These are phyloP conservation scores for Galaxias olidus DNA, from an alignment of 2,797 vertebrate species.

Conservation along the genomic window DNA sequence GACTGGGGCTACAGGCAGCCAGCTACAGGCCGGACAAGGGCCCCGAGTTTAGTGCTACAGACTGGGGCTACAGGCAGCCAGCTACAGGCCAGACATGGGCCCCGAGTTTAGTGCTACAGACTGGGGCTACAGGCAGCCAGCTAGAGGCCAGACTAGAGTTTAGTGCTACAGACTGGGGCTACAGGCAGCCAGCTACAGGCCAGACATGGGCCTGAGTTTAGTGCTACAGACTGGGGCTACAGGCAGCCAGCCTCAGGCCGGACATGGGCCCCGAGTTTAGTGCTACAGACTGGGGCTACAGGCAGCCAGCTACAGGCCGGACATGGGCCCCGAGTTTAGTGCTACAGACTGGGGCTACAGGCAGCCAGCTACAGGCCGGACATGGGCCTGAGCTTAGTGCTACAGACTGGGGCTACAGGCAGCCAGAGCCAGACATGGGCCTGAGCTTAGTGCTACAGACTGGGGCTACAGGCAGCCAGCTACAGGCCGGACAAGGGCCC, in stretches of 20 bases:
- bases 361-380: no score
- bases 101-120: conserved; percentile 14
- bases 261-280: neutral
- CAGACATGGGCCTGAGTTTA: neutral
- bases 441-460: conserved; percentile 18
- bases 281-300: conserved; percentile 16
- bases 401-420: conserved; percentile 18
- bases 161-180: conserved; percentile 17
- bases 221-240: conserved; percentile 18
- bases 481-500: no score
- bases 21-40: no score
- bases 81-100: no score
- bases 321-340: neutral
- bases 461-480: neutral
- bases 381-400: neutral
- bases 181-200: no score
- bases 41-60: conserved; percentile 9
- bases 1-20: neutral
- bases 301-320: no score
- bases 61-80: neutral
- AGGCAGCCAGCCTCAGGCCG: no score
- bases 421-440: no score
- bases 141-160: neutral
- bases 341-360: conserved; percentile 18
- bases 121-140: neutral